Base-by-base conservation (phyloP, 2,113 vertebrate species). In the Natator depressus region DNA sequence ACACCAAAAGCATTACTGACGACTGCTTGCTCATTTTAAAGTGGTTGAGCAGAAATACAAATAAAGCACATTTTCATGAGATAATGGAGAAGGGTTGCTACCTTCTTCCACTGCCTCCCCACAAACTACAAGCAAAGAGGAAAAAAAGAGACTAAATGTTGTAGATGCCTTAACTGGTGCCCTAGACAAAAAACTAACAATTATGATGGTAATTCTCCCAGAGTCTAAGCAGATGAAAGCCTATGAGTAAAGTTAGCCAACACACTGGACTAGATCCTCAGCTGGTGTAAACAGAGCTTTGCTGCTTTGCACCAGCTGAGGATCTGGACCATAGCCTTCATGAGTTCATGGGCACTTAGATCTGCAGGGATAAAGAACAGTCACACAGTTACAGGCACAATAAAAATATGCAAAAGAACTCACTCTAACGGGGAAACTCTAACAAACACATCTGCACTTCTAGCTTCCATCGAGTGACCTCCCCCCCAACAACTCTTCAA, bases 261-360 rank as follows among this genome's bases (percentile, higher is more conserved):
- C 7, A 85, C 84, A 19, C 17, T 80, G 80, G 82, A 87, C 57
- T 72, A 10, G 78, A 86, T 80, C 29, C 53, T 84, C 0, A 14
- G 38, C 35, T 94, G 69, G 35, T 25, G 46, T 47, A 84, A 80
- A 86, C 0, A 19, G 3, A 8, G 4, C 53, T 76, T 85, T 80
- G 29, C 51, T 88, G 85, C 82, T 90, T 91, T 85, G 5, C 10
- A 83, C 65, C 79, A 90, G 75, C 85, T 78, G 54, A 88, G 57
- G 81, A 95, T 87, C 94, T 97, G 93, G 53, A 65, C 87, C 17
- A 1, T 87, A 88, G 94, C 84, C 0, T 47, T 78, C n/a, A 38
- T 22, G 19, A 38, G 75, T 91, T 59, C 92, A 85, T 42, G 7
- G 91, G 85, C 82, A 95, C 57, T 24, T 81, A 31, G 88, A 88